Base-by-base conservation (phyloP, 2,888 invertebrate species). In the Selenia dentaria region DNA sequence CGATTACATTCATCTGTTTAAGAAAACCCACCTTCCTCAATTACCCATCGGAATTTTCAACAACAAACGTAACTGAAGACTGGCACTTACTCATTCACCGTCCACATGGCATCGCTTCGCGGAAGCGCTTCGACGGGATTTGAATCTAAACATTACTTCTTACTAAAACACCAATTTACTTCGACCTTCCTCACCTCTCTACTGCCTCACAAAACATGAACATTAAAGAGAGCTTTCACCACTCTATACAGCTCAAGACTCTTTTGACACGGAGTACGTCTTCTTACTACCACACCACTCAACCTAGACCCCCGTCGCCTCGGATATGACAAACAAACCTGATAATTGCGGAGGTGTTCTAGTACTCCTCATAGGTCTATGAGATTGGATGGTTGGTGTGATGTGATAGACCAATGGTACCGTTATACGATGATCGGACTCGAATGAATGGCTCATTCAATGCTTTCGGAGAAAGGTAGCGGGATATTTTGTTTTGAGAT, bases 91-190 rank as follows among this genome's bases (percentile, higher is more conserved):
- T 67, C 63, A 69, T 64, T 65, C 57, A 70, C 62, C 70, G 71
- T 67, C 64, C 72, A 75, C 76, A 66, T 61, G 65, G 68, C 74
- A 75, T 67, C 49, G 67, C 59, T 88, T 86, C 88, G 81, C 75
- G 86, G 88, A 88, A 88, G 83, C 79, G 58, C 55, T 8, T 56
- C 64, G 66, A 85, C 87, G 83, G 77, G 75, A 72, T 69, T 62
- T 79, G 88, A 83, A 88, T 88, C 75, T 76, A 81, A 87, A 88
- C 83, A 83, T 70, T 73, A 77, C 74, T 75, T 84, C 83, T 79
- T 77, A 74, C 67, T 59, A 46, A 42, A 46, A 41, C 77, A 44
- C 80, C 64, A 68, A 9, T 27, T 11, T 40, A 38, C 2, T 10
- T 36, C 45, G 73, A 60, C 36, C 71, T 62, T 24, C 63, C 65